Conservation (phyloP, 2,888 invertebrate genomes). For the Lottia gigantea region DNA sequence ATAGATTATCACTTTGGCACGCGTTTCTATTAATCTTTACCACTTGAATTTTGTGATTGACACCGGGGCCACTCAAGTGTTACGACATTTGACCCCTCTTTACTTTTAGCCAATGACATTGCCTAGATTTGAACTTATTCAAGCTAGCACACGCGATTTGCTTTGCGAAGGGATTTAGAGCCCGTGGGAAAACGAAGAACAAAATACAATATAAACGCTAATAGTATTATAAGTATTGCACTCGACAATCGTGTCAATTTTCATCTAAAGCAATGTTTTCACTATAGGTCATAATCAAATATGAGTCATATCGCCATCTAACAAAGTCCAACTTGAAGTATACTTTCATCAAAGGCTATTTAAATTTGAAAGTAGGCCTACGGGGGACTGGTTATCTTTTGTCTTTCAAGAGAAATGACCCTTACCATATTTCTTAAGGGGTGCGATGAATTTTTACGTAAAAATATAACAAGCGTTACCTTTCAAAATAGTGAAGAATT, state of each 20-base stretch:
- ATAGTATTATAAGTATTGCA: not conserved
- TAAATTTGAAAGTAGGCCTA: too few relatives aligned
- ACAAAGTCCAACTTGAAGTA: too few relatives aligned
- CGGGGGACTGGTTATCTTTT: too few relatives aligned
- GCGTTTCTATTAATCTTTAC: constrained; percentile 9
- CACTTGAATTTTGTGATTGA: constrained; percentile 16
- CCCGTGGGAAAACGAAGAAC: constrained; percentile 2
- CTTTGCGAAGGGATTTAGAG: constrained; percentile 3
- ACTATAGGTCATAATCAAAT: not conserved
- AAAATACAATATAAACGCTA: not conserved
- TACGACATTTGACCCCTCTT: constrained; percentile 17
- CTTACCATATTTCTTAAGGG: too few relatives aligned
- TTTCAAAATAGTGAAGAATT: not conserved
- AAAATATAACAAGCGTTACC: too few relatives aligned
- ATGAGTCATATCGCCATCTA: not conserved
- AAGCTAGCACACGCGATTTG: constrained; percentile 2
- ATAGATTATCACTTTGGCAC: constrained; percentile 16
- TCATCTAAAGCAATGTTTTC: not conserved
- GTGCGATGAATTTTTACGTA: too few relatives aligned
- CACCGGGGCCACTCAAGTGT: constrained; percentile 11
- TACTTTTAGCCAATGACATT: constrained; percentile 18
- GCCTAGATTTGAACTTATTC: not conserved
- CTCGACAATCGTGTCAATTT: constrained; percentile 6
- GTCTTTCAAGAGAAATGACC: too few relatives aligned
- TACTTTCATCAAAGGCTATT: too few relatives aligned